Evolutionary conservation across 2,797 vertebrate species (phyloP).

Genomic region (Schizopygopsis malacanthus): DNA sequence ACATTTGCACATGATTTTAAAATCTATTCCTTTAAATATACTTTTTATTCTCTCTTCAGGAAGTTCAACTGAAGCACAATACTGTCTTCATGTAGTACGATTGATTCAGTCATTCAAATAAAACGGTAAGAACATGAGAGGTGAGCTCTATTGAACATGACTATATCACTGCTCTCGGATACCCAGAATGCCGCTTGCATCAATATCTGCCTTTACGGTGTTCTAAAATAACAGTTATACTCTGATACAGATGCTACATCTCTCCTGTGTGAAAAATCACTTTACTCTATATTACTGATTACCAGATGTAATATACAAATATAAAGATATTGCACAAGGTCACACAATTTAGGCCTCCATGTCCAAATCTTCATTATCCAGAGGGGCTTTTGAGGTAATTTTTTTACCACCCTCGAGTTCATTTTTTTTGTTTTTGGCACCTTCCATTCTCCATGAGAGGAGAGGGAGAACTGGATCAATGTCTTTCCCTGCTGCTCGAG

Average conservation of each 20-base stretch:
- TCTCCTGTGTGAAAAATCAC: slow-evolving; percentile 27
- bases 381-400: slow-evolving; percentile 18
- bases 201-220: neutral
- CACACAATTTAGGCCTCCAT: slow-evolving; percentile 20
- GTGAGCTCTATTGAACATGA: slow-evolving; percentile 3
- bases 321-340: slow-evolving; percentile 39
- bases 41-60: slow-evolving; percentile 10
- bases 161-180: slow-evolving; percentile 2
- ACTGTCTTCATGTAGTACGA: neutral
- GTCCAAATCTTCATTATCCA: slow-evolving; percentile 12
- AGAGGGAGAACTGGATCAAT: slow-evolving; percentile 33
- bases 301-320: slow-evolving; percentile 33
- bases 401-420: neutral
- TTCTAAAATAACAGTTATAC: neutral
- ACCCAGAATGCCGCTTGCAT: neutral
- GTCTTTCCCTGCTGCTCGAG: neutral
- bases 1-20: slow-evolving; percentile 14
- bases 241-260: slow-evolving; percentile 23
- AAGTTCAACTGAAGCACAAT: neutral
- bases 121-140: neutral
- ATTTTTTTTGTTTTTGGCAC: slow-evolving; percentile 57
- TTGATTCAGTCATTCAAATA: neutral
- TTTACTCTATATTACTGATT: slow-evolving; percentile 29
- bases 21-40: slow-evolving; percentile 6
- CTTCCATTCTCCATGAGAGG: slow-evolving; percentile 8